A percentile compares a stretch with the other conserved stretches of the same genome.
These are phyloP conservation scores for Pachypanchax playfairii DNA, from an alignment of 2,113 vertebrate species.

Conservation along the genomic window DNA sequence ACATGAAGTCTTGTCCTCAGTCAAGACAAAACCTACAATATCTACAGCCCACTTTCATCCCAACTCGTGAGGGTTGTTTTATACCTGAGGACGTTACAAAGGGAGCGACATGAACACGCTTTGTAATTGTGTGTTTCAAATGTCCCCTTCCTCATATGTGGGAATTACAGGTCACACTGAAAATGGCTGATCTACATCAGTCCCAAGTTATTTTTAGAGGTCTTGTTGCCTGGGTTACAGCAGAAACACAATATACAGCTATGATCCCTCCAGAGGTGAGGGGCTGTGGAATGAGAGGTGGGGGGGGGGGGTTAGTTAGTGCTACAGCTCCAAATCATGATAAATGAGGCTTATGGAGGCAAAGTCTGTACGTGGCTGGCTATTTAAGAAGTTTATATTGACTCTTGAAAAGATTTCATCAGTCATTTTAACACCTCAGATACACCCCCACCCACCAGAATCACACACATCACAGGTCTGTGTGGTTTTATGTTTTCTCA, in stretches of 20 bases:
- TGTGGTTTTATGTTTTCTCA: neutral
- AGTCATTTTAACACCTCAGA: conserved; percentile 12
- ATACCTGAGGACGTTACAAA: conserved; percentile 15
- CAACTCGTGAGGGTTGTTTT: neutral
- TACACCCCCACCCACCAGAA: neutral
- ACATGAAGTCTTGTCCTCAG: neutral
- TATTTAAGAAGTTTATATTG: conserved; percentile 22
- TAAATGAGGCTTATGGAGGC: conserved; percentile 33
- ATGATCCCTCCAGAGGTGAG: conserved; percentile 63
- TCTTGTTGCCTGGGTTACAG: conserved; percentile 81
- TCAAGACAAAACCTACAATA: neutral
- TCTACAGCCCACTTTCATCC: neutral
- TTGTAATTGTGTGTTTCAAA: conserved; percentile 49
- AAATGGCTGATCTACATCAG: conserved; percentile 74
- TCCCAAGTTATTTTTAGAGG: conserved; percentile 81
- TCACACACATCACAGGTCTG: neutral
- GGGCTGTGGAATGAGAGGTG: conserved; percentile 45
- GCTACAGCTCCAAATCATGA: conserved; percentile 25
- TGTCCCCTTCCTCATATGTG: conserved; percentile 57
- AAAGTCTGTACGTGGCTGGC: conserved; percentile 19
- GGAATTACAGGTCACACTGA: conserved; percentile 71
- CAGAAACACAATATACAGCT: conserved; percentile 68
- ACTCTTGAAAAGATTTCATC: conserved; percentile 15
- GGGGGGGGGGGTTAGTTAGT: conserved; percentile 27
- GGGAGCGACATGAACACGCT: conserved; percentile 1